Percentiles rank a stretch among this genome's conserved stretches.
These are phyloP conservation scores for Hipposideros armiger DNA, from an alignment of 2,113 vertebrate genomes.

Conservation along the genomic window DNA sequence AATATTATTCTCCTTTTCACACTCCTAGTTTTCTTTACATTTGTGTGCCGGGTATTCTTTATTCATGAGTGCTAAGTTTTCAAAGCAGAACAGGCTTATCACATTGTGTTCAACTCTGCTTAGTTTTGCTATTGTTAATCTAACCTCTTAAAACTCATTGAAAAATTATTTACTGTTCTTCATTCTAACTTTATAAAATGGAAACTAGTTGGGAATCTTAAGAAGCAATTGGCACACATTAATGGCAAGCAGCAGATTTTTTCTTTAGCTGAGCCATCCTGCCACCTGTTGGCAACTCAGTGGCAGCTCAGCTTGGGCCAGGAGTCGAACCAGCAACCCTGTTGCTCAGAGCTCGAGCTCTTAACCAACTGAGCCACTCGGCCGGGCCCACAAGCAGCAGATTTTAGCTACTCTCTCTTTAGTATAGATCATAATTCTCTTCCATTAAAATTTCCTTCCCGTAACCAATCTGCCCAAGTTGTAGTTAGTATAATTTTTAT, in stretches of 20 bases:
- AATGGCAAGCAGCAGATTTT: background rate
- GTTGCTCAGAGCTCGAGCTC: too few relatives aligned
- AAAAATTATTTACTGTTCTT: conserved; percentile 6
- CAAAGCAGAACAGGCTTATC: background rate
- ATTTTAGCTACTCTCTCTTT: background rate
- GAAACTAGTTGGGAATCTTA: conserved; percentile 5
- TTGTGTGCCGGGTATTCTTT: background rate
- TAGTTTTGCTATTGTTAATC: background rate
- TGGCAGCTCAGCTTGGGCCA: too few relatives aligned
- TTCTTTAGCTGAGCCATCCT: too few relatives aligned
- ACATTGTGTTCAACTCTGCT: background rate
- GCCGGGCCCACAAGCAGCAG: background rate
- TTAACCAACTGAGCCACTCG: too few relatives aligned
- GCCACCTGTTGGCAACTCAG: too few relatives aligned
- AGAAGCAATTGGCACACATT: background rate
- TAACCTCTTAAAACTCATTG: conserved; percentile 8
- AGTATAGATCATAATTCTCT: background rate
- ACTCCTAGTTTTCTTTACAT: background rate
- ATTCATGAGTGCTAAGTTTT: background rate
- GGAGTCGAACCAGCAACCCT: too few relatives aligned
- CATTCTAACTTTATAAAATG: background rate
- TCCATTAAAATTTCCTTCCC: conserved; percentile 24
- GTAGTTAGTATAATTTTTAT: background rate
- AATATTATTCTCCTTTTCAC: background rate
- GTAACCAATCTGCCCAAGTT: background rate